Conservation (phyloP, 2,113 vertebrate species). For the Arothron firmamentum region DNA sequence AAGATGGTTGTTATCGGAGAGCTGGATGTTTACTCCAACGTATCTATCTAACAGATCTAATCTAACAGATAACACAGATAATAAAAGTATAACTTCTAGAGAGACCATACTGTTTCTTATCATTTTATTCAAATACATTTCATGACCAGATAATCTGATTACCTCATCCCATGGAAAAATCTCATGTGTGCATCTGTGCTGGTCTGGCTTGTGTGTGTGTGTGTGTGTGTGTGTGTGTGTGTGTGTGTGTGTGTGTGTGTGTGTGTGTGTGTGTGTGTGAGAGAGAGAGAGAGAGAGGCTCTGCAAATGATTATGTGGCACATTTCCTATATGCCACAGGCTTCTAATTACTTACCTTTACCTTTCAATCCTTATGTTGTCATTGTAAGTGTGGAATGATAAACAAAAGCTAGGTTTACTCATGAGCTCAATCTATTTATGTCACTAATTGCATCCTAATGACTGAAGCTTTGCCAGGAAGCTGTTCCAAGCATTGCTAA, state of each 20-base stretch:
- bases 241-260: constrained; percentile 40
- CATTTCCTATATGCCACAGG: constrained; percentile 49
- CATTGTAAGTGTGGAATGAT: constrained; percentile 15
- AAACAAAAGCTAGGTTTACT: constrained; percentile 58
- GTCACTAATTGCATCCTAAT: constrained; percentile 57
- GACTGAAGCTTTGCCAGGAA: constrained; percentile 60
- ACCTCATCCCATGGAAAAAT: constrained; percentile 8
- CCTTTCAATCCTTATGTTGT: constrained; percentile 31
- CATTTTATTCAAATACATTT: background rate
- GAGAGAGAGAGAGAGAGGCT: no score
- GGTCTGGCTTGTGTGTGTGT: constrained; percentile 14
- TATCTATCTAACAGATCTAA: no score
- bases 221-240: constrained; percentile 19
- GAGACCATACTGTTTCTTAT: background rate
- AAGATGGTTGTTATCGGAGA: background rate
- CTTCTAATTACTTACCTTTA: constrained; percentile 49
- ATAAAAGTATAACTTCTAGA: background rate
- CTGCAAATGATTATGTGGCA: constrained; percentile 43
- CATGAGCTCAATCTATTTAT: constrained; percentile 47
- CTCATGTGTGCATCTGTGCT: background rate
- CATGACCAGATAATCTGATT: background rate
- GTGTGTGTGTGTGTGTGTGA: constrained; percentile 16
- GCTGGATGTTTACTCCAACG: no score
- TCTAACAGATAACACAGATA: no score
- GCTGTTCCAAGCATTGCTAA: constrained; percentile 32